These are phyloP conservation scores for Kryptolebias ocellatus DNA, from an alignment of 2,797 vertebrate genomes.

Conservation along the genomic window DNA sequence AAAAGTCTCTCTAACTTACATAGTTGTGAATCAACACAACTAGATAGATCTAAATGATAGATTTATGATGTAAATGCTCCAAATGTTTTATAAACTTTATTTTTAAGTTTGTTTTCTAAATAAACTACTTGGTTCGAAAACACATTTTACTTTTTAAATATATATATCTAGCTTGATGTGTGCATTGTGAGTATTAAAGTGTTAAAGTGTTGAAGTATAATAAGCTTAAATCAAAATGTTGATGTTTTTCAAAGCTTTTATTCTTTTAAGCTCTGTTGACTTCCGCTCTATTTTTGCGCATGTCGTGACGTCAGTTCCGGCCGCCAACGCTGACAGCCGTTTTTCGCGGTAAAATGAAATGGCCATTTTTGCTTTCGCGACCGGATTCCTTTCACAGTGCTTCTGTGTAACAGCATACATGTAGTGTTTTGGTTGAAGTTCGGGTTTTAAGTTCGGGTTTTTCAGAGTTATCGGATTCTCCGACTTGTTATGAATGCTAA, in stretches of 20 bases:
- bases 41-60: neutral
- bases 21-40: no score
- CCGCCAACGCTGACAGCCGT: conserved; percentile 50
- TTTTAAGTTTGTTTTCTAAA: neutral
- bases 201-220: no score
- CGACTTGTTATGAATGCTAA: conserved; percentile 26
- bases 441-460: accelerated
- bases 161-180: no score
- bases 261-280: neutral
- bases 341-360: conserved; percentile 80
- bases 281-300: conserved; percentile 27
- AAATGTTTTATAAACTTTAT: neutral
- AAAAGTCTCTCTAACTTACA: no score
- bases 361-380: neutral
- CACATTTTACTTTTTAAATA: no score
- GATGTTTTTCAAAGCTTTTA: conserved; percentile 16
- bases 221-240: no score
- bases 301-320: conserved; percentile 52
- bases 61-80: neutral
- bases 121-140: conserved; percentile 1
- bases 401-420: accelerated
- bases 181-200: no score
- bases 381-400: neutral
- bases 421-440: accelerated
- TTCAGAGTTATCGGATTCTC: accelerated